Evolutionary conservation across 2,888 invertebrate genomes (phyloP).

Genomic region (Drosophila colorata): DNA sequence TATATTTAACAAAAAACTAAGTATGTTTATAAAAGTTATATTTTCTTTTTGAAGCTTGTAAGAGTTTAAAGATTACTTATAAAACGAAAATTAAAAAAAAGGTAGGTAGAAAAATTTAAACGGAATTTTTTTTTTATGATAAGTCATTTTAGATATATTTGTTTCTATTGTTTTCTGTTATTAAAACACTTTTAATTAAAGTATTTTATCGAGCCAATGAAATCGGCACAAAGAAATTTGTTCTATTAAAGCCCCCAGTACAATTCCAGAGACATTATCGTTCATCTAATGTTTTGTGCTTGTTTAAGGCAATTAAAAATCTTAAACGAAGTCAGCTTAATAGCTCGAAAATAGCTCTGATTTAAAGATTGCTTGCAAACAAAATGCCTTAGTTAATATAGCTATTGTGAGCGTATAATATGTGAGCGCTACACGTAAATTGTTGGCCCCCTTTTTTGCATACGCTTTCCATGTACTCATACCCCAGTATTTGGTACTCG

Average conservation of each 20-base stretch:
- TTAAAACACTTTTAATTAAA: background rate
- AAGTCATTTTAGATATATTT: no score
- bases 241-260: background rate
- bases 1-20: no score
- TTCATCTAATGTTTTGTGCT: background rate
- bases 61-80: no score
- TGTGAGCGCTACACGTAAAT: slow-evolving; percentile 67
- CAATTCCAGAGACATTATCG: background rate
- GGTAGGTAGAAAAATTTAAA: no score
- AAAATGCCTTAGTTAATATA: slow-evolving; percentile 7
- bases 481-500: background rate
- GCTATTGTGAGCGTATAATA: slow-evolving; percentile 28
- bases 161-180: background rate
- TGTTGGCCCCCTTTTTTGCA: slow-evolving; percentile 58
- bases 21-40: no score
- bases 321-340: background rate
- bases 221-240: background rate
- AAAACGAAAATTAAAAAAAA: no score
- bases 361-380: background rate
- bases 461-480: slow-evolving; percentile 44
- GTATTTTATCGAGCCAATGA: background rate
- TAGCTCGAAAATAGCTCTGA: background rate
- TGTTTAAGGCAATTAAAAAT: background rate
- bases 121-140: no score
- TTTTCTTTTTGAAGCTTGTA: no score